Evolutionary conservation across 2,113 vertebrate genomes (phyloP).

Genomic region (Prochilodus magdalenae): DNA sequence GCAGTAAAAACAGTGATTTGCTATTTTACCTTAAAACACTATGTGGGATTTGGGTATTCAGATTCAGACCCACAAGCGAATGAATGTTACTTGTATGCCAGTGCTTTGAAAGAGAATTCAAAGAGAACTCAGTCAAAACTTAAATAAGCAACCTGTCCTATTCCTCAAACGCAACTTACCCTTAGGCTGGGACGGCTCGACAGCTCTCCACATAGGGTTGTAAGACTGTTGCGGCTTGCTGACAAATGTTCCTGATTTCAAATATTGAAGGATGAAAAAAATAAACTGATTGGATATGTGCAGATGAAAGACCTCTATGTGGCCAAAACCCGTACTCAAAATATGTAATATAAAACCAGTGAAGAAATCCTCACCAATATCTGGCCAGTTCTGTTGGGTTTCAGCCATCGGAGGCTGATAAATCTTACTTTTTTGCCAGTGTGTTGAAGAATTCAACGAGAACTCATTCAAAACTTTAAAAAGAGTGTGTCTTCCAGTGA

Average conservation of each 20-base stretch:
- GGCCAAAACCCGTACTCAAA: too few relatives aligned
- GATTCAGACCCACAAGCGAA: too few relatives aligned
- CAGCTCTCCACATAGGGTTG: conserved; percentile 93
- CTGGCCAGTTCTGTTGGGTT: conserved; percentile 94
- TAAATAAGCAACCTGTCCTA: not conserved
- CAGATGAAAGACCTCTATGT: not conserved
- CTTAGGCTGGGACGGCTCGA: conserved; percentile 94
- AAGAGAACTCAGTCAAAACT: too few relatives aligned
- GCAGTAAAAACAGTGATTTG: too few relatives aligned
- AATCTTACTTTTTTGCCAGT: too few relatives aligned
- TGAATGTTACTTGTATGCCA: too few relatives aligned
- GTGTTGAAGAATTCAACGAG: too few relatives aligned
- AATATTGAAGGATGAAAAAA: conserved; percentile 14
- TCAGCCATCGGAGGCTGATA: conserved; percentile 97
- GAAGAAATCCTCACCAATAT: conserved; percentile 85
- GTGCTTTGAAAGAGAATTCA: too few relatives aligned
- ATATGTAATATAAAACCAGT: not conserved
- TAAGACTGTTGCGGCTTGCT: conserved; percentile 96
- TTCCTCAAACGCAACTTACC: conserved; percentile 72
- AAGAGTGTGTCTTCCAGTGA: too few relatives aligned
- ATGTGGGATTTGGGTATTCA: too few relatives aligned
- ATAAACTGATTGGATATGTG: not conserved
- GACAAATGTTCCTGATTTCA: conserved; percentile 91
- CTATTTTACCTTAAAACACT: too few relatives aligned
- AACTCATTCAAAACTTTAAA: too few relatives aligned